A percentile compares a stretch with the other conserved stretches of the same genome.
Evolutionary conservation across 2,888 invertebrate species (phyloP).

Genomic region (Aphidoletes aphidimyza): DNA sequence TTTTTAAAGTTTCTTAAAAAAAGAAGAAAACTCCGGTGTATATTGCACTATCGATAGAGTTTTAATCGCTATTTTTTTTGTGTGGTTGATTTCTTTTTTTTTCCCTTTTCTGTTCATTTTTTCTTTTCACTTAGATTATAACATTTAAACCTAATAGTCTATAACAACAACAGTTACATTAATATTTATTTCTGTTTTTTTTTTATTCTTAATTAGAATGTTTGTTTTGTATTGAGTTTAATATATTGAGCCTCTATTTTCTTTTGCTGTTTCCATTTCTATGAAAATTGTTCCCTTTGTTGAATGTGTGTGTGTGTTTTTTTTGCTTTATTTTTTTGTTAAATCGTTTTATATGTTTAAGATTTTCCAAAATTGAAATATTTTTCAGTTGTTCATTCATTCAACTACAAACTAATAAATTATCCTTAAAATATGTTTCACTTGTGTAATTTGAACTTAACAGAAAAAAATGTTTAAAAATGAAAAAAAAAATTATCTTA

Average conservation of each 20-base stretch:
- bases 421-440: constrained; percentile 11
- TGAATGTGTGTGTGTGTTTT: neutral
- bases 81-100: neutral
- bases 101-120: neutral
- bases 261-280: constrained; percentile 23
- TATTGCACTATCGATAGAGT: constrained; percentile 53
- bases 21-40: constrained; percentile 53
- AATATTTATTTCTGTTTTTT: neutral
- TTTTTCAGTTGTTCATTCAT: no score
- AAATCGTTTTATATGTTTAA: neutral
- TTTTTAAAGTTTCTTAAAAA: constrained; percentile 50
- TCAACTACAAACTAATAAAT: constrained; percentile 29
- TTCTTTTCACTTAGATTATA: neutral
- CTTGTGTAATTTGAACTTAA: neutral
- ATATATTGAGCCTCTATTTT: constrained; percentile 30
- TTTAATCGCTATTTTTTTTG: constrained; percentile 9
- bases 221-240: neutral
- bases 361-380: neutral
- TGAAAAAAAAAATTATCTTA: neutral
- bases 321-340: neutral
- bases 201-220: neutral
- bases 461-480: neutral
- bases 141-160: constrained; percentile 35
- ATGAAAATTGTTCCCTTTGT: constrained; percentile 37
- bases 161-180: constrained; percentile 47